Evolutionary conservation across 2,797 vertebrate species (phyloP), one percentile per base, ranked within the genome.

Genomic region (Geotrypetes seraphini): DNA sequence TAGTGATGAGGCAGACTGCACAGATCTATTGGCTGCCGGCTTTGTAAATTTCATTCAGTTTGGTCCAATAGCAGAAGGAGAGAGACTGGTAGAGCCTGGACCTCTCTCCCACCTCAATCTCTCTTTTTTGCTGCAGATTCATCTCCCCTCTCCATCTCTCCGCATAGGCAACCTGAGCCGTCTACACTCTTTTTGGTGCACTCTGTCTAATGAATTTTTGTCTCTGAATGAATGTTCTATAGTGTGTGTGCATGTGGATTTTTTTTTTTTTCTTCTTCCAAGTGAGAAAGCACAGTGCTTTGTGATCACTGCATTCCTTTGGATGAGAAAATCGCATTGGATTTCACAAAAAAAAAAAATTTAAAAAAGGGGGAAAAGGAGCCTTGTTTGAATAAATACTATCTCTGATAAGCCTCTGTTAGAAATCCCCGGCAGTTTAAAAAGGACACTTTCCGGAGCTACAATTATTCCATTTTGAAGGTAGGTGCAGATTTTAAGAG

Each of bases 11-110:
- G 71, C 78, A 33, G 81, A 59, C 79, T 74, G 83, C 79, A 50
- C 78, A 66, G 79, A 79, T 71, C 84, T 45, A 94, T 91, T 94
- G 90, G 90, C 80, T 91, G 87, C 72, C 25, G 78, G 81, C 81
- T 88, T 68, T 63, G 84, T 77, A 88, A 81, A 90, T 87, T 87
- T 81, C 76, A 82, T 78, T 77, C 79, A 51, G 71, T 76, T 75
- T 87, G 78, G 81, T 76, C 88, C 88, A 93, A 91, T 91, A 50
- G 84, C 71, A 75, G 66, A 40, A 50, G 55, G 43, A 70, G 59
- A 67, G 51, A 36, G 63, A 43, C 47, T 70, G 60, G 66, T 66
- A 75, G 68, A 66, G 75, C 60, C 68, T 75, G 63, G 75, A 75
- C 75, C 73, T 75, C 72, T 78, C 65, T 50, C 53, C 47, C 73